Conservation (phyloP, 2,797 vertebrate genomes). For the Rhynchonycteris naso region DNA sequence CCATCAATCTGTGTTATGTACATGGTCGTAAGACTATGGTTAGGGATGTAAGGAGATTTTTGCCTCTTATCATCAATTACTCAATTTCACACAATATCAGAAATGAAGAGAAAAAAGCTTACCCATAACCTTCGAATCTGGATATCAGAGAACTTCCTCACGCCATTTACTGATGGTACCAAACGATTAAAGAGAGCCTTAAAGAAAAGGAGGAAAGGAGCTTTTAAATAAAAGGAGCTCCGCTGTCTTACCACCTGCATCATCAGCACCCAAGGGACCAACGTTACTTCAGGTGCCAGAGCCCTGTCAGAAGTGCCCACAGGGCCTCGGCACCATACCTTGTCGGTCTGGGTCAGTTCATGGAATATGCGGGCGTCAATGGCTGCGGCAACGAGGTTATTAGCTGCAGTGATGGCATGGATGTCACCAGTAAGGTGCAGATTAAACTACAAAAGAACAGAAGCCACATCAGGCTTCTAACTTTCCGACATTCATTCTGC, state of each 20-base stretch:
- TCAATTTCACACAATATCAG: slow-evolving; percentile 32
- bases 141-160: slow-evolving; percentile 94
- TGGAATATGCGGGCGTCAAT: slow-evolving; percentile 97
- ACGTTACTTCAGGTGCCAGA: not conserved
- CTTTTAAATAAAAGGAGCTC: not conserved
- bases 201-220: slow-evolving; percentile 58
- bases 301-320: not conserved
- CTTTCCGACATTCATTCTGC: not conserved
- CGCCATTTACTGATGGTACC: slow-evolving; percentile 91
- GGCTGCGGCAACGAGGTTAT: slow-evolving; percentile 97
- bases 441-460: slow-evolving; percentile 92
- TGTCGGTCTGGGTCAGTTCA: slow-evolving; percentile 95
- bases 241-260: not conserved
- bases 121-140: slow-evolving; percentile 95
- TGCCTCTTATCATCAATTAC: not conserved
- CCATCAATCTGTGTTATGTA: not conserved
- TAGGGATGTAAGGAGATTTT: not conserved
- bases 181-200: slow-evolving; percentile 97
- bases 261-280: not conserved
- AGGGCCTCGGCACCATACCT: slow-evolving; percentile 85
- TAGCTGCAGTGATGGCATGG: slow-evolving; percentile 98
- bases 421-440: slow-evolving; percentile 99
- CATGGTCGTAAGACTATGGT: not conserved
- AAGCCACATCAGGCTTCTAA: not conserved
- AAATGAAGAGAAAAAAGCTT: slow-evolving; percentile 34